phyloP scores from a whole-genome alignment of 1,140 invertebrate genomes.

The Drosophila ironensis region DNA sequence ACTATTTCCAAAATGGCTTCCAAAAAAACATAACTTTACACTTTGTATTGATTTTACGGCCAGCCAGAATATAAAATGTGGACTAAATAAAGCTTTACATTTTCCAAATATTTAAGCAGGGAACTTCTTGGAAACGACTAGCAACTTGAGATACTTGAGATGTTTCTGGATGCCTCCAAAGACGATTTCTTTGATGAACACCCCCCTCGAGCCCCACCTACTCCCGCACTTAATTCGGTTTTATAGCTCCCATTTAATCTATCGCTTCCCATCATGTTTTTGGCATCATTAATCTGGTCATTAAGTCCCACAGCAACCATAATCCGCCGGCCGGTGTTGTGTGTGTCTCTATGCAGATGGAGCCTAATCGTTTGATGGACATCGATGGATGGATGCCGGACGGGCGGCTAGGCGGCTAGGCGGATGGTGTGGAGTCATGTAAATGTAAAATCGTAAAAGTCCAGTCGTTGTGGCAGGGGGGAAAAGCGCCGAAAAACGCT shows the following conservation, averaged over 20 bases:
- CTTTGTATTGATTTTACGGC: too few relatives aligned
- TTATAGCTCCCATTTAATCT: constrained; percentile 45
- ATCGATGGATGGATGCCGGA: constrained; percentile 42
- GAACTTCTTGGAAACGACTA: not conserved
- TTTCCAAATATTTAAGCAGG: not conserved
- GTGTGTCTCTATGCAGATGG: constrained; percentile 11
- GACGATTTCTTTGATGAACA: not conserved
- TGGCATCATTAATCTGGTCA: constrained; percentile 52
- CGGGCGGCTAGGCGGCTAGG: too few relatives aligned
- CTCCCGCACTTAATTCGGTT: constrained; percentile 19
- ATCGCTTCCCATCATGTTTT: constrained; percentile 49
- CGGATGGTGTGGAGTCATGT: constrained; percentile 51
- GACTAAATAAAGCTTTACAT: not conserved
- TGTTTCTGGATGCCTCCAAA: constrained; percentile 2
- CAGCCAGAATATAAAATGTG: not conserved
- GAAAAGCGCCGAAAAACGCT: constrained; percentile 41
- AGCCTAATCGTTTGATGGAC: constrained; percentile 63
- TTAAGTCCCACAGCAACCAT: constrained; percentile 31
- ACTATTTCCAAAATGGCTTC: not conserved
- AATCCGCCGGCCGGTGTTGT: constrained; percentile 12
- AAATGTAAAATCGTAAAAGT: constrained; percentile 59
- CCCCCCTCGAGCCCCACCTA: not conserved
- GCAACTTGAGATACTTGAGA: constrained; percentile 1
- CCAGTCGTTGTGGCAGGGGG: constrained; percentile 18
- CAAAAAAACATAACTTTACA: too few relatives aligned